Conservation (phyloP, 1,140 invertebrate species). For the Anagrus nilaparvatae region DNA sequence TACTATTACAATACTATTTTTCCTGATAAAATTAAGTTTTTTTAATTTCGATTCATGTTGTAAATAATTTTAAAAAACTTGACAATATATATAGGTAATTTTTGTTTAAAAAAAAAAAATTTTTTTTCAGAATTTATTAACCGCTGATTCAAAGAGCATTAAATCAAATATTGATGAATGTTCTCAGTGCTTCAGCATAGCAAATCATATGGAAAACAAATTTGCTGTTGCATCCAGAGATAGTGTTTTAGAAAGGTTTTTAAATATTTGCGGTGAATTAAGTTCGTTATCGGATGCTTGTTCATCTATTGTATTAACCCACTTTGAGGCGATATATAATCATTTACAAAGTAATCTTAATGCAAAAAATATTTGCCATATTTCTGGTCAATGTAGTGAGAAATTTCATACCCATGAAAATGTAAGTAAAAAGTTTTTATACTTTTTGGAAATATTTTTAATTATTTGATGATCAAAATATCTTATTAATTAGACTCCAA, state of each 20-base stretch:
- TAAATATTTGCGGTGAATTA: conserved; percentile 49
- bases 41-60: too few relatives aligned
- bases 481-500: conserved; percentile 19
- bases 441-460: background rate
- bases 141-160: conserved; percentile 23
- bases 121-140: conserved; percentile 3
- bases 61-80: too few relatives aligned
- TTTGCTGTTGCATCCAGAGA: conserved; percentile 24
- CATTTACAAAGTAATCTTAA: conserved; percentile 53
- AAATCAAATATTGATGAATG: conserved; percentile 34
- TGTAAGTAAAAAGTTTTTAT: conserved; percentile 31
- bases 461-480: background rate
- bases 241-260: conserved; percentile 24
- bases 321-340: conserved; percentile 59
- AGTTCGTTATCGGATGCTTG: conserved; percentile 69
- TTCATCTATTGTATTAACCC: conserved; percentile 55
- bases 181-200: conserved; percentile 34
- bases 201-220: conserved; percentile 35
- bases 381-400: conserved; percentile 59
- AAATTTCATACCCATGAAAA: conserved; percentile 56
- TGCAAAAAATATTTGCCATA: conserved; percentile 56
- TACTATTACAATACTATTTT: too few relatives aligned
- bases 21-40: too few relatives aligned
- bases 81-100: too few relatives aligned
- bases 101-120: too few relatives aligned